Base-by-base conservation (phyloP, 37 sponge, comb jelly and placozoan species). In the Tethya wilhelma region DNA sequence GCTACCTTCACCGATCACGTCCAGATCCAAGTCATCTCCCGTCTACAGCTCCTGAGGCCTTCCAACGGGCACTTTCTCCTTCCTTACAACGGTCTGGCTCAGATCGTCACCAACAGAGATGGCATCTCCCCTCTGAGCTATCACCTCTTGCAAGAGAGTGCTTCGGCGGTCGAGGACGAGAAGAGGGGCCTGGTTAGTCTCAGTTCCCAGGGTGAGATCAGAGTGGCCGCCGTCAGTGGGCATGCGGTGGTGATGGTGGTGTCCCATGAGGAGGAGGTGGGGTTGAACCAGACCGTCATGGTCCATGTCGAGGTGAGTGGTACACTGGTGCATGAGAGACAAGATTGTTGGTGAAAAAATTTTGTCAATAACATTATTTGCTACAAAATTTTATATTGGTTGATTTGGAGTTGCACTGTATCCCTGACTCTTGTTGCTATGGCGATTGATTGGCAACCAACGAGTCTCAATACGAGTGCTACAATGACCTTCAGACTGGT, bases 181-280 rank as follows among this genome's bases (percentile, higher is more conserved):
- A 59, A 67, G 33, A 39, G 46, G 29, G 59, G 56, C 0, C 38
- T 87, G 59, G 29, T 88, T 9, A 44, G 32, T 19, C 31, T 92
- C 19, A 42, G 65, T 7, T 19, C 66, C 0, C 44, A 79, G 26
- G 93, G 90, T 7, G 79, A 87, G 43, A 75, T 94, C 6, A 59
- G 0, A 17, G 67, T 92, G 0, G 82, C 77, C 37, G 64, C 80
- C 33, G 69, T 84, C 33, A 87, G 80, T 34, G 95, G 95, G 45
- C 84, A 87, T 77, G 91, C 87, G 62, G 91, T 90, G 57, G 89
- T 94, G 56, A 68, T 94, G 78, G 89, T 94, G 37, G 91, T 92
- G 4, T 79, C 80, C 26, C 69, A 73, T 44, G 90, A 84, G 56
- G 58, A 44, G 34, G 79, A 78, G 7, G 17, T 75, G 22, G 92